Percentiles rank a stretch among this genome's conserved stretches.
Conservation (phyloP, 2,113 vertebrate genomes). For the Climacteris rufus region DNA sequence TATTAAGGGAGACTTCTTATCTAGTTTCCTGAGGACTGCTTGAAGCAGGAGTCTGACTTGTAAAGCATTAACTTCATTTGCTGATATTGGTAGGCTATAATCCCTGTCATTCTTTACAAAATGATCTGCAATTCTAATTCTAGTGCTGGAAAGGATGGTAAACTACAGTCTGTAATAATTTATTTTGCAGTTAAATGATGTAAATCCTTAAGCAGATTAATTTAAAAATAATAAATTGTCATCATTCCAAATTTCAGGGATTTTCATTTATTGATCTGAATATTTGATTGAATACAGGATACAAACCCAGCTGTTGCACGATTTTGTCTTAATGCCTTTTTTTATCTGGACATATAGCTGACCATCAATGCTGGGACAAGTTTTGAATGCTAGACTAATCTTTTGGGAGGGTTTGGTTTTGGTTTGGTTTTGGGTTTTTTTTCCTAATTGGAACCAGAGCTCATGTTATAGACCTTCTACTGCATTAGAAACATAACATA, state of each 20-base stretch:
- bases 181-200: neutral
- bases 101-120: neutral
- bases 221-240: neutral
- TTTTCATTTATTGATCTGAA: neutral
- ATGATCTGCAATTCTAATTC: neutral
- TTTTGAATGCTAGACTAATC: neutral
- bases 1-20: neutral
- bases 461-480: neutral
- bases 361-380: neutral
- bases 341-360: neutral
- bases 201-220: neutral
- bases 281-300: neutral
- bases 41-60: neutral
- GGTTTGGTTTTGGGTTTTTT: neutral
- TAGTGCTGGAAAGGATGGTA: neutral
- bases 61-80: neutral
- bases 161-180: neutral
- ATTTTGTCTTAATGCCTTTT: fast-evolving
- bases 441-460: neutral
- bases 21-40: neutral
- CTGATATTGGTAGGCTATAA: neutral
- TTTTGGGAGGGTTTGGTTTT: too few species aligned
- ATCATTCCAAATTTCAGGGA: neutral
- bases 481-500: neutral
- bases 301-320: neutral